Percentiles rank a stretch among this genome's conserved stretches.
Conservation (phyloP, 1,140 invertebrate genomes). For the Ceratitis capitata region DNA sequence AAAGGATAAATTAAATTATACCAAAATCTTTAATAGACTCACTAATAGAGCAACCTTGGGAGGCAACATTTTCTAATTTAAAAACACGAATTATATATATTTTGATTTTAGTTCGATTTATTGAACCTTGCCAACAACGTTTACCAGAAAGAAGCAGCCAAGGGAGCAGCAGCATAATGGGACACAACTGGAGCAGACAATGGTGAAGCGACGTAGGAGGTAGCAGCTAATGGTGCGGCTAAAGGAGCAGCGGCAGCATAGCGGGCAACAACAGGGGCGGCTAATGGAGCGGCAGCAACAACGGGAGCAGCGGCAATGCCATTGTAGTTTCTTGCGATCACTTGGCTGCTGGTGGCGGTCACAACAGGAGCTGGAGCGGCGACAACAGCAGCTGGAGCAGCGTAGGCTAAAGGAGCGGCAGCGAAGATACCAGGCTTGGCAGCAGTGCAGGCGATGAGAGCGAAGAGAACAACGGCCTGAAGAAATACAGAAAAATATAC, state of each 20-base stretch:
- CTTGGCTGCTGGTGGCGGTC: slow-evolving; percentile 67
- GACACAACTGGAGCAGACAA: neutral
- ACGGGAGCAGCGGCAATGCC: slow-evolving; percentile 50
- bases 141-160: neutral
- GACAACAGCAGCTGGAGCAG: slow-evolving; percentile 49
- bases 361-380: slow-evolving; percentile 62
- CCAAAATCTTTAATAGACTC: no score
- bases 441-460: slow-evolving; percentile 41
- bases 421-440: slow-evolving; percentile 42
- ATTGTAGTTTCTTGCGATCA: slow-evolving; percentile 66
- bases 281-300: slow-evolving; percentile 44
- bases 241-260: slow-evolving; percentile 39
- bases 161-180: neutral
- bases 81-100: no score
- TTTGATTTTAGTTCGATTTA: neutral
- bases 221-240: neutral
- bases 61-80: no score
- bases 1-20: no score
- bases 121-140: neutral
- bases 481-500: neutral
- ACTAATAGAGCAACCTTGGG: no score
- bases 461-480: slow-evolving; percentile 42
- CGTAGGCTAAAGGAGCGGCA: slow-evolving; percentile 51
- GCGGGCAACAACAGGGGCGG: slow-evolving; percentile 36
- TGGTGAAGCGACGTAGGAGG: slow-evolving; percentile 9